Evolutionary conservation across 2,888 invertebrate genomes (phyloP), one percentile per base, ranked within the genome.

Genomic region (Cyclophora punctaria): DNA sequence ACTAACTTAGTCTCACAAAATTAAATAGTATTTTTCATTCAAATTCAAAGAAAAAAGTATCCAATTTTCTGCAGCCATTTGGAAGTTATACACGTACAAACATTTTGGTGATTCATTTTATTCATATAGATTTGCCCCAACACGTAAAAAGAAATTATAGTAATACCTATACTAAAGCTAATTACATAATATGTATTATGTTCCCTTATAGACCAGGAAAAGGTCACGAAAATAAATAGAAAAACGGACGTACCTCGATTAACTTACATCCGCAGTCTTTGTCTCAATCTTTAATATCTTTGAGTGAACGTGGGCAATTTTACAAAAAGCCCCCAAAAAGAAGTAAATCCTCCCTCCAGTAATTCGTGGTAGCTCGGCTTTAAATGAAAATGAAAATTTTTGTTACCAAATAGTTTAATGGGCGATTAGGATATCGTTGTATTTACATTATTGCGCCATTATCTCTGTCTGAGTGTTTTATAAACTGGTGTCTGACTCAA

Each of bases 301-400:
- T 80, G 85, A 86, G 85, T 85, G 85, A 78, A 82, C 79, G 77
- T 75, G 70, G 75, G 79, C 78, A 84, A 84, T 85, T 83, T 81
- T 77, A 78, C 71, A 79, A 77, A 83, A 78, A 82, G 83, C 78
- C 68, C 64, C 68, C 64, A 77, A 77, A 75, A 74, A 72, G 69
- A 66, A 44, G 34, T 33, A 37, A 68, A 64, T 73, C 80, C 80
- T 78, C 75, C 73, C 55, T 20, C 20, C 56, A 59, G 82, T 80
- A 81, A 83, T 84, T 85, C 81, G 82, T 75, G 82, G 82, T 69
- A 71, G 73, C 78, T 80, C 66, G 68, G 66, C 71, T 72, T 73
- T 82, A 81, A 84, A 80, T 81, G 79, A 80, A 20, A 80, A 82
- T 80, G 80, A 84, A 81, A 75, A 71, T 80, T 84, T 80, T 75